Percentiles rank a stretch among this genome's conserved stretches.
These are phyloP conservation scores for Leucosticte australis DNA, from an alignment of 2,113 vertebrate genomes.

Conservation along the genomic window DNA sequence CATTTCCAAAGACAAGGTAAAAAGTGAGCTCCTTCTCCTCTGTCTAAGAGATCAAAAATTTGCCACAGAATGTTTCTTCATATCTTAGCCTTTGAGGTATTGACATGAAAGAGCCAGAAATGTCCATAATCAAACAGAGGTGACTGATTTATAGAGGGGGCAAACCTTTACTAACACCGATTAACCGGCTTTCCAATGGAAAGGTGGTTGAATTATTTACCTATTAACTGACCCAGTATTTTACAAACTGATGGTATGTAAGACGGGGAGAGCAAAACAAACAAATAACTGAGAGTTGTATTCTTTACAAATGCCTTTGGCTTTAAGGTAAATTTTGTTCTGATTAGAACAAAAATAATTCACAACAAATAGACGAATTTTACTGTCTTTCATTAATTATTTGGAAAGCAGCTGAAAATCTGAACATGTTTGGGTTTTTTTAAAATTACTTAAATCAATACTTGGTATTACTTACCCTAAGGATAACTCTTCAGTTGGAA, in stretches of 20 bases:
- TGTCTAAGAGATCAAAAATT: slow-evolving; percentile 46
- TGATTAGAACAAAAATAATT: slow-evolving; percentile 28
- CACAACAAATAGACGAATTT: neutral
- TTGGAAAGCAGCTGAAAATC: neutral
- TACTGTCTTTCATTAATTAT: neutral
- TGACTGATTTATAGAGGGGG: slow-evolving; percentile 78
- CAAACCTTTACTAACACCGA: slow-evolving; percentile 70
- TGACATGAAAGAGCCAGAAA: slow-evolving; percentile 74
- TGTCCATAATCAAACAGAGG: slow-evolving; percentile 73
- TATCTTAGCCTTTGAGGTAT: slow-evolving; percentile 63
- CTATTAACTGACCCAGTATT: slow-evolving; percentile 68
- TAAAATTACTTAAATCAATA: neutral
- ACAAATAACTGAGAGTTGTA: slow-evolving; percentile 53
- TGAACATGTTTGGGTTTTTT: neutral
- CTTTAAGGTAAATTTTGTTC: slow-evolving; percentile 46
- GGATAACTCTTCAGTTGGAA: neutral
- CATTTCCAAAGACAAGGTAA: slow-evolving; percentile 94
- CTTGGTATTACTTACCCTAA: neutral
- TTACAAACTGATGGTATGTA: slow-evolving; percentile 68
- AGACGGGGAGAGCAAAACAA: slow-evolving; percentile 64
- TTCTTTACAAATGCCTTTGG: slow-evolving; percentile 57
- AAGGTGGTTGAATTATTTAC: slow-evolving; percentile 78
- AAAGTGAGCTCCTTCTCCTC: slow-evolving; percentile 47
- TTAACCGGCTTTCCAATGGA: slow-evolving; percentile 70
- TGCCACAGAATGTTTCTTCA: slow-evolving; percentile 45